Evolutionary conservation across 2,888 invertebrate species (phyloP).

Genomic region (Tenthredo livida): DNA sequence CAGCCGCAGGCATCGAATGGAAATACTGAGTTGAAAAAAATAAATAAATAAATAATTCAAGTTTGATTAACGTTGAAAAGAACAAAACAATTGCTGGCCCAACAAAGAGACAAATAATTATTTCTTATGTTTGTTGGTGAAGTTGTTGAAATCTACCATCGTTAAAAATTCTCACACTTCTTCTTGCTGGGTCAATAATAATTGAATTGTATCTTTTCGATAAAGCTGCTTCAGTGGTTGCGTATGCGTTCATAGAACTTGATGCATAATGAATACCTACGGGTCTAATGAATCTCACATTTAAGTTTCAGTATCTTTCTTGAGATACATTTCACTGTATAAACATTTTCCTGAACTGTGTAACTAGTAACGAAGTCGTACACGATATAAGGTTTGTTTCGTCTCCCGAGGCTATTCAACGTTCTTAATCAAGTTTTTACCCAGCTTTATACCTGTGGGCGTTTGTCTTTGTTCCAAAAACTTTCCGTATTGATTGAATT

Average conservation of each 20-base stretch:
- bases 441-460: background rate
- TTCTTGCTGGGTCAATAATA: background rate
- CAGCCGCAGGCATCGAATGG: background rate
- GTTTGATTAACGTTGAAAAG: background rate
- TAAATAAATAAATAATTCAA: too few species aligned
- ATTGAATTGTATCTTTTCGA: background rate
- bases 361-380: background rate
- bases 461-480: background rate
- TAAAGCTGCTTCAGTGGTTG: background rate
- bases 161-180: background rate
- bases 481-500: constrained; percentile 9
- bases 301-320: background rate
- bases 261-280: too few species aligned
- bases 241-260: background rate
- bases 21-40: background rate
- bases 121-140: too few species aligned
- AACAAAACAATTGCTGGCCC: too few species aligned
- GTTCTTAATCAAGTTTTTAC: constrained; percentile 1
- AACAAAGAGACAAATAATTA: too few species aligned
- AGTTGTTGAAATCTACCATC: background rate
- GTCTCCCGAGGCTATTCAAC: too few species aligned
- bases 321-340: background rate
- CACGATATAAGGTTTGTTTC: background rate
- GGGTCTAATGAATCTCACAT: background rate
- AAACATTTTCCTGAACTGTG: background rate